phyloP scores from a whole-genome alignment of 2,888 invertebrate species.

The Coelopa pilipes region DNA sequence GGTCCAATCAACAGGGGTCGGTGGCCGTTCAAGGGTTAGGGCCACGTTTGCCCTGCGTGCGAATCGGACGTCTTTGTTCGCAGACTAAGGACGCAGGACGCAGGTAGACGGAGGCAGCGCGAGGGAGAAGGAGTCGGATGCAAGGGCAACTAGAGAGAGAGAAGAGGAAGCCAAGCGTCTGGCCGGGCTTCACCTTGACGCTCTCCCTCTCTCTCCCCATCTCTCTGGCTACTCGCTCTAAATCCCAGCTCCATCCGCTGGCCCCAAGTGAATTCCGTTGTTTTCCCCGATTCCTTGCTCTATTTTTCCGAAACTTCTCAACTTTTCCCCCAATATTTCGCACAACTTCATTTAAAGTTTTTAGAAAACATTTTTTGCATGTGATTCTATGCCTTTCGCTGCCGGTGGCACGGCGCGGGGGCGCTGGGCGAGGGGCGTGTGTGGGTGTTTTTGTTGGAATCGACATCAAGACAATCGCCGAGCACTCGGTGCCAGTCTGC shows the following conservation, averaged over 20 bases:
- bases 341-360: slow-evolving; percentile 26
- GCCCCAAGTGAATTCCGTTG: neutral
- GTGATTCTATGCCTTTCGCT: neutral
- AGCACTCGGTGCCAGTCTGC: neutral
- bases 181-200: slow-evolving; percentile 4
- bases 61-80: too few relatives aligned
- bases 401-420: too few relatives aligned
- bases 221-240: neutral
- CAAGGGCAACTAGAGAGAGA: too few relatives aligned
- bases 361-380: neutral
- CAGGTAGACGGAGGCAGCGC: too few relatives aligned
- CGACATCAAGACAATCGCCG: neutral
- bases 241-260: neutral
- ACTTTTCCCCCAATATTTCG: slow-evolving; percentile 15
- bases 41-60: too few relatives aligned
- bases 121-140: too few relatives aligned
- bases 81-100: too few relatives aligned
- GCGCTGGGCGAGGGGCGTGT: neutral
- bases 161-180: neutral
- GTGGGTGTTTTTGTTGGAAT: slow-evolving; percentile 1
- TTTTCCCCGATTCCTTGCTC: neutral
- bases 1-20: too few relatives aligned
- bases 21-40: too few relatives aligned
- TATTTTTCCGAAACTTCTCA: neutral
- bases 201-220: neutral